These are phyloP conservation scores for Pandion haliaetus DNA, from an alignment of 2,113 vertebrate species.

Conservation along the genomic window DNA sequence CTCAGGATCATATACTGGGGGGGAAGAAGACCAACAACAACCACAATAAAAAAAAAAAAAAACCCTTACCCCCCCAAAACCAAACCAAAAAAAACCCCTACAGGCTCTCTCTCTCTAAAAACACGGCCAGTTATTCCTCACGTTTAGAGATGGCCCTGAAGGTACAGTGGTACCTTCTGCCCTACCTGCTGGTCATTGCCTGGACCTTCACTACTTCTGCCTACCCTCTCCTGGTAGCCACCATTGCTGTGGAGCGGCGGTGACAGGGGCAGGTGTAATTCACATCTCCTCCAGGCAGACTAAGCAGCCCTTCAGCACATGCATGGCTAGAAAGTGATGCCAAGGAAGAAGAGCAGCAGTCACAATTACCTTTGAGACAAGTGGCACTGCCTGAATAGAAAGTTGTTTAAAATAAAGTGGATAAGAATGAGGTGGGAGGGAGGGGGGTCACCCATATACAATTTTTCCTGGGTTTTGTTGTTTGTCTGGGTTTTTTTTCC, in stretches of 20 bases:
- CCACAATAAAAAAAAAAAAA: too few relatives aligned
- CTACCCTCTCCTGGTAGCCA: not conserved
- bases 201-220: fast-evolving
- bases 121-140: not conserved
- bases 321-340: not conserved
- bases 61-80: too few relatives aligned
- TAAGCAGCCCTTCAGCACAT: not conserved
- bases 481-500: not conserved
- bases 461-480: not conserved
- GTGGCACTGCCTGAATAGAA: not conserved
- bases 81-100: not conserved
- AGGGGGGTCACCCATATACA: not conserved
- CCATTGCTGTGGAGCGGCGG: not conserved
- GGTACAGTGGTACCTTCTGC: not conserved
- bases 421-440: not conserved
- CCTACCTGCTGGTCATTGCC: not conserved
- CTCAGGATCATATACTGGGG: not conserved
- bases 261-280: not conserved
- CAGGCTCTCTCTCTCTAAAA: too few relatives aligned
- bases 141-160: not conserved
- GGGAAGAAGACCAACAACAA: not conserved
- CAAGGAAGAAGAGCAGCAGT: not conserved
- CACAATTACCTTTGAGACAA: not conserved
- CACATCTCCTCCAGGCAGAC: not conserved
- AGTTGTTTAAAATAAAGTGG: not conserved